Base-by-base conservation (phyloP, 2,888 invertebrate genomes). In the Ichneumoninae sp. region DNA sequence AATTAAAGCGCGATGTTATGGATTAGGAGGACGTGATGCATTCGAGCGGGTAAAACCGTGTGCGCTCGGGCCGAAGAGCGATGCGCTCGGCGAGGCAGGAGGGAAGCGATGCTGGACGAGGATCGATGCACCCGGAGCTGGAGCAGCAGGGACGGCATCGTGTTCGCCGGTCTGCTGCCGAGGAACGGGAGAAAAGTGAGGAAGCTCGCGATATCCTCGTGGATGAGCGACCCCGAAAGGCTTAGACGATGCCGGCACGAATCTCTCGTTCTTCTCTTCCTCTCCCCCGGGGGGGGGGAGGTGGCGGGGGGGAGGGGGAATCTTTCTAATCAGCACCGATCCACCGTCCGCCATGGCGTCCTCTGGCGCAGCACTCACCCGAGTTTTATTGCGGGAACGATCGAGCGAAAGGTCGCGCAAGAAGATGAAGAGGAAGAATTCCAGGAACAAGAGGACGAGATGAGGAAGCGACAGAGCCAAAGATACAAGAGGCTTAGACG, bases 1-100 rank as follows among this genome's bases (percentile, higher is more conserved):
- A 87, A 87, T 87, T 87, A 87, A 87, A 87, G 84, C 84, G 84
- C 84, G 77, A 83, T 84, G 87, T 87, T 87, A 87, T 86, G 86
- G 87, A 87, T 87, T 87, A 87, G 84, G 86, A 83, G 79, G 79
- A 87, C 86, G 84, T 87, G 84, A 84, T 84, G 87, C 87, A 87
- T 86, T 83, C 80, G 80, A 71, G 80, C 83, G 80, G 80, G 85
- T 80, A 86, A 84, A 84, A 78, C 40, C 84, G 57, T 57, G 80
- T 26, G 74, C 57, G 75, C 65, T 78, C 74, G 74, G 54, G 44
- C 72, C 82, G 80, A 84, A 84, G 86, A 82, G 66, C 78, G 82
- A 82, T 80, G 82, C 84, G 74, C 81, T 72, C 57, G 78, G 44
- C 71, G 82, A 79, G 80, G 40, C 40, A 60, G 68, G 77, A 30